phyloP scores from a whole-genome alignment of 2,797 vertebrate species.

The Tokudaia tokunoshimensis region DNA sequence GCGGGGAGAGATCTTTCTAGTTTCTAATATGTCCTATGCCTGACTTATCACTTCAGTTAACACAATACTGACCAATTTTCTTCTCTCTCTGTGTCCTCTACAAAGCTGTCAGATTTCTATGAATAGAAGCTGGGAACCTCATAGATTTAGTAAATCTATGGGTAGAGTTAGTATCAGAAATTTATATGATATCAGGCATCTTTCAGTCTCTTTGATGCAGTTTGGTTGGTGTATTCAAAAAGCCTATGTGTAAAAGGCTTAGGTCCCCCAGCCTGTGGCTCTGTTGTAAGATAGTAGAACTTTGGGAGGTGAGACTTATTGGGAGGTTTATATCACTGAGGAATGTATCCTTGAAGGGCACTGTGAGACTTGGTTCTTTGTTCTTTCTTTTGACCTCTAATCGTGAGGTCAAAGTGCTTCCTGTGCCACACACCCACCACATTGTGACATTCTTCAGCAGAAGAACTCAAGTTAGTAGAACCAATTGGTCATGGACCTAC shows the following conservation, averaged over 20 bases:
- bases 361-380: not conserved
- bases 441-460: not conserved
- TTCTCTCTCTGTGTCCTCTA: not conserved
- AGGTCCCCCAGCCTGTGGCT: not conserved
- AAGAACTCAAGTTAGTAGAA: not conserved
- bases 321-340: not conserved
- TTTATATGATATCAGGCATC: not conserved
- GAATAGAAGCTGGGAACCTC: not conserved
- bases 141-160: not conserved
- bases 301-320: too few relatives aligned
- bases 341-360: not conserved
- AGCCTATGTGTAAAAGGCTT: too few relatives aligned
- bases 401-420: not conserved
- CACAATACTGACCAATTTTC: not conserved
- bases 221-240: not conserved
- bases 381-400: not conserved
- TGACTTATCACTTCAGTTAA: not conserved
- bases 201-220: not conserved
- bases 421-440: not conserved
- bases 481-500: not conserved
- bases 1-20: not conserved
- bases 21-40: not conserved
- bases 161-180: conserved; percentile 7
- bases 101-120: not conserved
- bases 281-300: not conserved